A percentile compares a stretch with the other conserved stretches of the same genome.
Evolutionary conservation across 1,140 invertebrate genomes (phyloP).

Genomic region (Periplaneta americana): DNA sequence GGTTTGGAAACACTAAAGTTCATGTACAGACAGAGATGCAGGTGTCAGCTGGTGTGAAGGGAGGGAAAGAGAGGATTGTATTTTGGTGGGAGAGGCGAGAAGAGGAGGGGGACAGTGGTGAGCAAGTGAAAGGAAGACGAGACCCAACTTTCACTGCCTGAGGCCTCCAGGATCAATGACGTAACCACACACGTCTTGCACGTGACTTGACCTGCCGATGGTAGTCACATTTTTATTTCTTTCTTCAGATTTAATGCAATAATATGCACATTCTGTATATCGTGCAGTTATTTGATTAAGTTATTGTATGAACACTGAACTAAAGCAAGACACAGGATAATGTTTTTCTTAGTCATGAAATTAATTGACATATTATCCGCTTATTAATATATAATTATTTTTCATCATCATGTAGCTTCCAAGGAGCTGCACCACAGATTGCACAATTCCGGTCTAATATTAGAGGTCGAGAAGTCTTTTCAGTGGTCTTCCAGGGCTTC

Average conservation of each 20-base stretch:
- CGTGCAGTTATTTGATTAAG: too few relatives aligned
- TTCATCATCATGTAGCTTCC: too few relatives aligned
- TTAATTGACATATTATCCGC: too few relatives aligned
- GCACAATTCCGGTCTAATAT: too few relatives aligned
- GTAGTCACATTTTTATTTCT: neutral
- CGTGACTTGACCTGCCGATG: neutral
- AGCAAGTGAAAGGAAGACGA: neutral
- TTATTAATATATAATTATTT: too few relatives aligned
- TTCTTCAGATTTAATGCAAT: neutral
- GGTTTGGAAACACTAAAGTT: neutral
- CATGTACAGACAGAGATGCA: neutral
- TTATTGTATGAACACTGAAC: too few relatives aligned
- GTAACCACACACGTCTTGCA: neutral
- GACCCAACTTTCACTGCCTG: neutral
- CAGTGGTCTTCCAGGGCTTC: too few relatives aligned
- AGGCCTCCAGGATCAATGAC: neutral
- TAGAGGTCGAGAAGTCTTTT: too few relatives aligned
- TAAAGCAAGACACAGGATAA: too few relatives aligned
- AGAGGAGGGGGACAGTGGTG: neutral
- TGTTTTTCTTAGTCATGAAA: too few relatives aligned
- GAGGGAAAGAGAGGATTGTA: neutral
- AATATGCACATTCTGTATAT: neutral
- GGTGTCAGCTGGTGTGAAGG: neutral
- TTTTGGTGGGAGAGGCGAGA: too few relatives aligned
- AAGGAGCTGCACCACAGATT: too few relatives aligned